Evolutionary conservation across 2,797 vertebrate genomes (phyloP).

Genomic region (Morus bassanus): DNA sequence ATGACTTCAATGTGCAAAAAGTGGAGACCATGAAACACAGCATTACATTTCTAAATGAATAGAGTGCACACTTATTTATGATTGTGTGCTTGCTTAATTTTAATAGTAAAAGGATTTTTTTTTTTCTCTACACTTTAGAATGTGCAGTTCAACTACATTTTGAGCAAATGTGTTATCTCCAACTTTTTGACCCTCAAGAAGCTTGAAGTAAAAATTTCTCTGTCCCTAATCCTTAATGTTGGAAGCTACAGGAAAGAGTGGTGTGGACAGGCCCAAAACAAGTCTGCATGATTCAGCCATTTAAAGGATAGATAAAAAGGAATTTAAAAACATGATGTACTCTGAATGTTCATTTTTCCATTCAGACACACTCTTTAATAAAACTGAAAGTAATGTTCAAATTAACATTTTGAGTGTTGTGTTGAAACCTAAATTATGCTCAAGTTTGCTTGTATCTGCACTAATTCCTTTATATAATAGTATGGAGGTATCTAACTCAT

Average conservation of each 20-base stretch:
- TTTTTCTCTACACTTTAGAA: neutral
- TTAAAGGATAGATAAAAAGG: neutral
- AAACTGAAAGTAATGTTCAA: neutral
- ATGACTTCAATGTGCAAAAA: neutral
- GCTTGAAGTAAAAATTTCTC: neutral
- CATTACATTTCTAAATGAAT: neutral
- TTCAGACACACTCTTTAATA: neutral
- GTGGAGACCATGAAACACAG: neutral
- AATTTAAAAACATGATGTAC: neutral
- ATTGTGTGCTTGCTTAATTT: neutral
- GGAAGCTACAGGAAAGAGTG: neutral
- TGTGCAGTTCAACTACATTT: neutral
- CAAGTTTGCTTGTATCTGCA: neutral
- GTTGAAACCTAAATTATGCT: neutral
- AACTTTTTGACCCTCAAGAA: neutral
- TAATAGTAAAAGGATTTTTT: neutral
- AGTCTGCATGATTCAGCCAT: neutral
- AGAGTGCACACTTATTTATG: neutral
- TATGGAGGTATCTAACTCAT: neutral
- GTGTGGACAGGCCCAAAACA: neutral
- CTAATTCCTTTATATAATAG: neutral
- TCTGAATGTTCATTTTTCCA: neutral
- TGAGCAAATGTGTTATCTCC: neutral
- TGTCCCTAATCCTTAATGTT: neutral
- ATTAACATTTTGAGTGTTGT: neutral